Conservation (phyloP, 2,797 vertebrate genomes). For the Malurus splendens region DNA sequence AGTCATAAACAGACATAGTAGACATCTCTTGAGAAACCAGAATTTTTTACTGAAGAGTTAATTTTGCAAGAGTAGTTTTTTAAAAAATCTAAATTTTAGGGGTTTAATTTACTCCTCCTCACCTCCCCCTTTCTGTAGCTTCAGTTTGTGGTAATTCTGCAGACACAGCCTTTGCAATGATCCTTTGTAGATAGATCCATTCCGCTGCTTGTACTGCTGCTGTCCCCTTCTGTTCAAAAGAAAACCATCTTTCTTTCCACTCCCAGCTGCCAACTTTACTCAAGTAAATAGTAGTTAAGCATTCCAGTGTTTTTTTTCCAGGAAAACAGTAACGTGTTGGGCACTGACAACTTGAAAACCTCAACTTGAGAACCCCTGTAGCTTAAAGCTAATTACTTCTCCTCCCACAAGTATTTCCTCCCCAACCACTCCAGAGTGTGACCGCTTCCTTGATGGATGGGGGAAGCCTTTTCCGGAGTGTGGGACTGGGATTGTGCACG, state of each 20-base stretch:
- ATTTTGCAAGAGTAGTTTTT: not conserved
- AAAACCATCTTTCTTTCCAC: not conserved
- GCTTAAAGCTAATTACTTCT: not conserved
- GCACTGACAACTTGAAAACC: not conserved
- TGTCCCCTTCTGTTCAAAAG: constrained; percentile 31
- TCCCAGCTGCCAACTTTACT: not conserved
- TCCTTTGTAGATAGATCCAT: not conserved
- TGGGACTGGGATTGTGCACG: fast-evolving
- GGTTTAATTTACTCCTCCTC: not conserved
- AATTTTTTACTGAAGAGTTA: not conserved
- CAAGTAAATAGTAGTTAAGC: not conserved
- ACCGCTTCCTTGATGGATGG: fast-evolving
- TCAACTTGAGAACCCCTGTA: not conserved
- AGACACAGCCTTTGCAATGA: not conserved
- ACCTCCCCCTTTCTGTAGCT: not conserved
- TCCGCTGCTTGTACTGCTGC: not conserved
- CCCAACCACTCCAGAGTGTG: not conserved
- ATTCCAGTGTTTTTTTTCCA: not conserved
- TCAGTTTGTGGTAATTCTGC: not conserved
- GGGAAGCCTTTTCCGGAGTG: not conserved
- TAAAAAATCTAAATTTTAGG: not conserved
- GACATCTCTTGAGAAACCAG: not conserved
- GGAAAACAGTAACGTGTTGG: not conserved
- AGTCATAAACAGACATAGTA: not conserved
- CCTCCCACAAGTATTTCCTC: not conserved